Evolutionary conservation across 2,888 invertebrate genomes (phyloP).

Genomic region (Drosophila stalkeri): DNA sequence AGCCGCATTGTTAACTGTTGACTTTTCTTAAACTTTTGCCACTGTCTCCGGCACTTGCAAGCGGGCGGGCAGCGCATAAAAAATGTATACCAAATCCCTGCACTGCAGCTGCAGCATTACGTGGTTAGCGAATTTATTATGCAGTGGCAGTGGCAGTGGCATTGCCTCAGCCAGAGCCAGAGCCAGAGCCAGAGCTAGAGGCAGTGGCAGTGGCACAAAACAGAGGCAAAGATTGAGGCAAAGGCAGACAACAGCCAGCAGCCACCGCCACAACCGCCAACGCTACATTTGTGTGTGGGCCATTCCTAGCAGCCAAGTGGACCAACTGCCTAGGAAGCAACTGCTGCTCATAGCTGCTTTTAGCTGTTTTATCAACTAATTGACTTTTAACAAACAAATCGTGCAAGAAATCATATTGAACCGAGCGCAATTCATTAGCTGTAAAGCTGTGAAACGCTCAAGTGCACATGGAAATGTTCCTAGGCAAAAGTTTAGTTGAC

Average conservation of each 20-base stretch:
- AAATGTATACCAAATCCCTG: constrained; percentile 81
- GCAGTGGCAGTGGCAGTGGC: constrained; percentile 69
- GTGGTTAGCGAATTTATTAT: constrained; percentile 85
- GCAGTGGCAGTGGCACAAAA: constrained; percentile 6
- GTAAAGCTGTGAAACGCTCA: constrained; percentile 48
- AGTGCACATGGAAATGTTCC: constrained; percentile 34
- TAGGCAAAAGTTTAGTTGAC: background rate
- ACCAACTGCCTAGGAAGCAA: constrained; percentile 28
- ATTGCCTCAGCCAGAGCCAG: constrained; percentile 21
- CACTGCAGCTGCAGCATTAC: constrained; percentile 84
- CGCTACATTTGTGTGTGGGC: constrained; percentile 40
- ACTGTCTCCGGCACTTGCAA: constrained; percentile 56
- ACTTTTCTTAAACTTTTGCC: constrained; percentile 81
- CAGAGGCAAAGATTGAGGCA: constrained; percentile 11
- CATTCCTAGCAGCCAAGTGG: constrained; percentile 13
- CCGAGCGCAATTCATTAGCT: constrained; percentile 68
- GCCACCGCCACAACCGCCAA: constrained; percentile 53
- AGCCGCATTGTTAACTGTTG: constrained; percentile 81
- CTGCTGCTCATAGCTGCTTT: constrained; percentile 22
- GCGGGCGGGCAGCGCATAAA: constrained; percentile 78
- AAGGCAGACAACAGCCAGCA: constrained; percentile 11
- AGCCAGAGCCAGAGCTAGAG: too few relatives aligned
- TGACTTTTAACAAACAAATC: constrained; percentile 81
- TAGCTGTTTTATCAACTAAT: constrained; percentile 67
- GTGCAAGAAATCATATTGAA: constrained; percentile 81